Evolutionary conservation across 2,113 vertebrate species (phyloP), one percentile per base, ranked within the genome.

Genomic region (Nycticryphes semicollaris): DNA sequence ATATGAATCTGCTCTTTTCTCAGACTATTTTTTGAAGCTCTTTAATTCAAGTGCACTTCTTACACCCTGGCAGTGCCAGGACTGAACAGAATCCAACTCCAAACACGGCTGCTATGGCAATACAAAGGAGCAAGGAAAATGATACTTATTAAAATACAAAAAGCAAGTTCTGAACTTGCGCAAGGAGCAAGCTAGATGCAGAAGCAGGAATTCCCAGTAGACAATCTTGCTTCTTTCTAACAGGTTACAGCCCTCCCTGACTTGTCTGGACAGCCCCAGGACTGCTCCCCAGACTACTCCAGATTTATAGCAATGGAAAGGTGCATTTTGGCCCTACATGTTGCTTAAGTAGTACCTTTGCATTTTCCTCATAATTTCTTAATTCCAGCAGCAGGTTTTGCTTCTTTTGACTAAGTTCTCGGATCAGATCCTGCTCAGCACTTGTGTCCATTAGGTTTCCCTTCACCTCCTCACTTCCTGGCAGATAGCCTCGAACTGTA

Each of bases 351-450:
- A 83, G 20, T 92, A 99, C 99, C 99, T 99, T 99, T 64, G 98
- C 88, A 5, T 98, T 99, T 93, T 99, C 99, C 82, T 99, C 98
- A 31, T 99, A 99, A 98, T 99, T 99, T 54, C 98, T 98, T 35
- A 99, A 98, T 93, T 99, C 99, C 62, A 99, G 97, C 89, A 99
- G 92, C 45, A 99, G 98, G 84, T 99, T 99, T 96, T 99, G 99
- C 94, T 98, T 99, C 79, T 99, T 99, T 70, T 99, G 99, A 96
- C 99, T 99, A 84, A 99, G 99, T 87, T 99, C 99, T 94, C 99
- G 97, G 93, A 99, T 98, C 12, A 99, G 98, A 90, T 99, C 99
- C 97, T 99, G 99, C 82, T 99, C 99, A 45, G 98, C 96, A 13
- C 97, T 99, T 30, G 98, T 96, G 95, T 99, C 99, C 99, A 99